Conservation (phyloP, 2,113 vertebrate genomes). For the Tiliqua scincoides region DNA sequence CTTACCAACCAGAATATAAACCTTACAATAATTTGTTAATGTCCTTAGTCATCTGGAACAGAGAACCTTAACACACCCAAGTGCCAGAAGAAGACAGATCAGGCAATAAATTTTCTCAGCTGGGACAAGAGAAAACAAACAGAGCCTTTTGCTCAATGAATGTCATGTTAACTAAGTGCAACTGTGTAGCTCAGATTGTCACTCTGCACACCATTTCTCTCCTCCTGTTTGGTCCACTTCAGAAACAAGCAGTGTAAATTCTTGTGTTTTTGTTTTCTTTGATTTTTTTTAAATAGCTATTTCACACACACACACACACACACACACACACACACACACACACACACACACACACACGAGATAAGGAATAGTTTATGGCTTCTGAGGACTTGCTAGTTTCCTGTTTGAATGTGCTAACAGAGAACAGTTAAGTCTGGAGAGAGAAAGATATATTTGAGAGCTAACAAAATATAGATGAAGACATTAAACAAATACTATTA, state of each 20-base stretch:
- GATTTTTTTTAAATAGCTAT: constrained; percentile 41
- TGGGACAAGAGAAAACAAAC: constrained; percentile 66
- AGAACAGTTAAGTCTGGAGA: neutral
- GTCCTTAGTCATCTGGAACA: constrained; percentile 64
- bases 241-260: constrained; percentile 54
- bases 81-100: constrained; percentile 68
- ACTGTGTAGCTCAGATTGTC: constrained; percentile 56
- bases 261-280: constrained; percentile 53
- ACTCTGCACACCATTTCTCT: constrained; percentile 60
- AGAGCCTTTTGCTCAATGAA: constrained; percentile 44
- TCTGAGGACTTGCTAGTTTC: neutral
- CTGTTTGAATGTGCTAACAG: neutral
- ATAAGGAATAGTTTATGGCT: neutral
- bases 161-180: constrained; percentile 44
- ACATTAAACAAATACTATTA: neutral
- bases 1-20: constrained; percentile 53
- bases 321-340: neutral
- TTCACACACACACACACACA: neutral
- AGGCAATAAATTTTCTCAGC: constrained; percentile 61
- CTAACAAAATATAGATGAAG: neutral
- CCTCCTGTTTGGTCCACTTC: constrained; percentile 47
- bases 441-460: neutral
- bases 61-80: constrained; percentile 64
- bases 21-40: constrained; percentile 65
- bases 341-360: neutral